These are phyloP conservation scores for Channa argus DNA, from an alignment of 2,113 vertebrate genomes.

Conservation along the genomic window DNA sequence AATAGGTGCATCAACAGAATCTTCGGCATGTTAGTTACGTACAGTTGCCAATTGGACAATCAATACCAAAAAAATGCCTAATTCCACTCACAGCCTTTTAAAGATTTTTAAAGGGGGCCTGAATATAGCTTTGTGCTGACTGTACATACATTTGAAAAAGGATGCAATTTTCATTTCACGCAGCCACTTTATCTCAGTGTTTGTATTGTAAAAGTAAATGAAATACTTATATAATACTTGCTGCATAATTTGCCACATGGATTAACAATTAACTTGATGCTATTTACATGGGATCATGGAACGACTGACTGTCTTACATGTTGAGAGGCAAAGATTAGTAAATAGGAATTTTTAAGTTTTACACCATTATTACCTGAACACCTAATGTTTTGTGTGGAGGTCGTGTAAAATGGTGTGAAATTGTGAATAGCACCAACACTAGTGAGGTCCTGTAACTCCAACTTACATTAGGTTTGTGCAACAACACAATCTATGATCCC, in stretches of 20 bases:
- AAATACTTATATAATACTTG: background rate
- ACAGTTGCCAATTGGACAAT: constrained; percentile 5
- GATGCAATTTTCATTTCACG: constrained; percentile 3
- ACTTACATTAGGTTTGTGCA: background rate
- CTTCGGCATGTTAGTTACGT: constrained; percentile 1
- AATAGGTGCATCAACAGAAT: background rate
- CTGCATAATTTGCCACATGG: background rate
- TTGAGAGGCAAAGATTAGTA: background rate
- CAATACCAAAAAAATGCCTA: constrained; percentile 15
- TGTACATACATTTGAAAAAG: background rate
- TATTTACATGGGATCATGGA: constrained; percentile 8
- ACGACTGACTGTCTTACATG: background rate
- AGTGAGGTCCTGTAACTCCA: background rate
- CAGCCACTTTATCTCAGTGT: background rate
- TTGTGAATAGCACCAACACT: background rate
- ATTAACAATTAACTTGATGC: constrained; percentile 26
- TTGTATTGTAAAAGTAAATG: background rate
- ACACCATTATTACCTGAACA: background rate
- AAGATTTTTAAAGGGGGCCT: background rate
- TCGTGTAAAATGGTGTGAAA: constrained; percentile 34
- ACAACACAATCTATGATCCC: background rate
- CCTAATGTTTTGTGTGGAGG: background rate
- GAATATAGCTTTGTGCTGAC: background rate
- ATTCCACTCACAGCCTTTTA: background rate
- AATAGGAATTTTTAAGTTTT: background rate